A percentile compares a stretch with the other conserved stretches of the same genome.
These are phyloP conservation scores for Otus scops DNA, from an alignment of 2,797 vertebrate species.

Conservation along the genomic window DNA sequence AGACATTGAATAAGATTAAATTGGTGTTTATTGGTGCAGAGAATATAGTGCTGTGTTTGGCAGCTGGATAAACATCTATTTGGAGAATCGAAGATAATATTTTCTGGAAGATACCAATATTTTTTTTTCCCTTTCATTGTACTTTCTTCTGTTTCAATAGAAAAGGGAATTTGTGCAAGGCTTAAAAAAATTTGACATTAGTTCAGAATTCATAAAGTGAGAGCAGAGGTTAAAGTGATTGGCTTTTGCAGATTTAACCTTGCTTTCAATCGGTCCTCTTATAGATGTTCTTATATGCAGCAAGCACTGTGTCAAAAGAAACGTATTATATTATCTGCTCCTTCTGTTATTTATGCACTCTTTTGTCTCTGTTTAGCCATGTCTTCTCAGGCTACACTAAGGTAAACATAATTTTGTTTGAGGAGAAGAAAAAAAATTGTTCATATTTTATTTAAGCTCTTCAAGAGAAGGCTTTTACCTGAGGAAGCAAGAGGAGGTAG, in stretches of 20 bases:
- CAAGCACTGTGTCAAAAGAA: not conserved
- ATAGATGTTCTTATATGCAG: not conserved
- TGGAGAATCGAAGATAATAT: not conserved
- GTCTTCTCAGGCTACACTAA: not conserved
- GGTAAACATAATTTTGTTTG: not conserved
- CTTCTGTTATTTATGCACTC: not conserved
- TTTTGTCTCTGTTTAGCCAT: not conserved
- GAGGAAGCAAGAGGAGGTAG: not conserved
- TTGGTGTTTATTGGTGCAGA: not conserved
- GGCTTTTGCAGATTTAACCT: not conserved
- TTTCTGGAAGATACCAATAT: not conserved
- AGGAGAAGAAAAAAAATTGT: not conserved
- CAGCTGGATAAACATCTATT: not conserved
- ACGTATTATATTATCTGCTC: not conserved
- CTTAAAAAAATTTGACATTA: not conserved
- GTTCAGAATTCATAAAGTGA: not conserved
- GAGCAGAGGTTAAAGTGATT: not conserved
- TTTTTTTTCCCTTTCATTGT: not conserved
- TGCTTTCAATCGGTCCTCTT: not conserved
- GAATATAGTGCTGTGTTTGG: not conserved
- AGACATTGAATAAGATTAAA: not conserved
- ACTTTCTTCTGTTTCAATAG: not conserved
- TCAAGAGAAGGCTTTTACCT: not conserved
- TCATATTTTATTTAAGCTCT: not conserved
- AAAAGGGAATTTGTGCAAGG: not conserved